Percentiles rank a stretch among this genome's conserved stretches.
phyloP scores from a whole-genome alignment of 2,888 invertebrate species.

The Rhamphomyia laevipes region DNA sequence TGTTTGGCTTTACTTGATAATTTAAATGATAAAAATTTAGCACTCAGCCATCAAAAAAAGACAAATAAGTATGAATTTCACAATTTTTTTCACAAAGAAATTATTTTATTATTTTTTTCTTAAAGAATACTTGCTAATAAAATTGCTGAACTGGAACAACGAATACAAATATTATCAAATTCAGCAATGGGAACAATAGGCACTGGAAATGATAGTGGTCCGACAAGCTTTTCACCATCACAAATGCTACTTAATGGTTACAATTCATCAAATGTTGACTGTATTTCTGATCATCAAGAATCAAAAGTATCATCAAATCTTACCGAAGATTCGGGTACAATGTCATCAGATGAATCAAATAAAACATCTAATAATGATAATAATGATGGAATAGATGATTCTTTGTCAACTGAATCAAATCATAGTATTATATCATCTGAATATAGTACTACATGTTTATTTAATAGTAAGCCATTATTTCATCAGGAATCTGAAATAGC shows the following conservation, averaged over 20 bases:
- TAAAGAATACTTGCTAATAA: slow-evolving; percentile 65
- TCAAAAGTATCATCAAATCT: slow-evolving; percentile 36
- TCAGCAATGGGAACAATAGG: slow-evolving; percentile 14
- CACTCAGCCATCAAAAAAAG: slow-evolving; percentile 72
- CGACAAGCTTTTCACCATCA: slow-evolving; percentile 40
- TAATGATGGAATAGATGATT: slow-evolving; percentile 21
- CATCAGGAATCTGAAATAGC: slow-evolving; percentile 8
- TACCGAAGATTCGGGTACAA: slow-evolving; percentile 31
- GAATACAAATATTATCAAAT: slow-evolving; percentile 50
- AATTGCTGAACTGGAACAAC: slow-evolving; percentile 70
- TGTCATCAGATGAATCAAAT: slow-evolving; percentile 25
- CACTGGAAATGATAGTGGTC: slow-evolving; percentile 30
- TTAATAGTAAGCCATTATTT: no score
- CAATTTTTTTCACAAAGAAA: background rate
- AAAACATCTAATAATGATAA: slow-evolving; percentile 27
- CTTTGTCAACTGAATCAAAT: slow-evolving; percentile 33
- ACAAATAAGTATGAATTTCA: slow-evolving; percentile 57
- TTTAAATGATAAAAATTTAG: slow-evolving; percentile 73
- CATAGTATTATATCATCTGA: slow-evolving; percentile 33
- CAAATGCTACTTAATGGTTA: slow-evolving; percentile 55
- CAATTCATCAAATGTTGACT: slow-evolving; percentile 41
- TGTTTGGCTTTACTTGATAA: slow-evolving; percentile 71
- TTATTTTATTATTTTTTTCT: slow-evolving; percentile 1
- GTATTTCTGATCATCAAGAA: slow-evolving; percentile 22
- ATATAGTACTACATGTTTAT: slow-evolving; percentile 23